Conservation (phyloP, 2,888 invertebrate genomes). For the Ormyrus pomaceus region DNA sequence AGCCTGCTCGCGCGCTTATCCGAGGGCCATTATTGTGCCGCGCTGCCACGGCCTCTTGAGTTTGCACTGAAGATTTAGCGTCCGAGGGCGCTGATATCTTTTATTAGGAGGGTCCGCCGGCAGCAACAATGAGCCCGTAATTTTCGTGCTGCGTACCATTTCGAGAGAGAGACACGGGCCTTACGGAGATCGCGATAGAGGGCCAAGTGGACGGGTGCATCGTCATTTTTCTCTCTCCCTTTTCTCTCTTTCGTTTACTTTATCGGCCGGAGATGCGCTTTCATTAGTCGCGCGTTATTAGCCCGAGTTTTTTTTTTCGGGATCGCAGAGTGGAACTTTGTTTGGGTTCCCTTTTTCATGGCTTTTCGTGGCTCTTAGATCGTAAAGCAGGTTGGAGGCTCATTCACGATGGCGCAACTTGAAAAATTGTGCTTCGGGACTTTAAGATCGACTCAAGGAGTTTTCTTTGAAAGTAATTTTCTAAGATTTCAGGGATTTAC, state of each 20-base stretch:
- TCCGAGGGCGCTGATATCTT: conserved; percentile 54
- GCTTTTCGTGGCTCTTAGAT: too few species aligned
- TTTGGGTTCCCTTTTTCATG: too few species aligned
- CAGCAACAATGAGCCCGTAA: conserved; percentile 36
- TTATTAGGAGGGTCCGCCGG: conserved; percentile 13
- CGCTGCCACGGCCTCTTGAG: conserved; percentile 68
- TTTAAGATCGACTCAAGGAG: too few species aligned
- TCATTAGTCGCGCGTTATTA: conserved; percentile 2
- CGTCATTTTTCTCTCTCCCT: too few species aligned
- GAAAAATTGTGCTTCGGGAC: too few species aligned
- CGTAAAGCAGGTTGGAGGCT: too few species aligned
- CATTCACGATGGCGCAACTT: too few species aligned
- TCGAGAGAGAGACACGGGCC: neutral
- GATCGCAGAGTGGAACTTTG: too few species aligned
- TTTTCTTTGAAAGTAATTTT: too few species aligned
- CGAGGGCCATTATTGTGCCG: neutral
- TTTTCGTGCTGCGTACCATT: conserved; percentile 45
- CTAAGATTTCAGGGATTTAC: too few species aligned
- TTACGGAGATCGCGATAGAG: too few species aligned
- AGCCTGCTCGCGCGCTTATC: neutral
- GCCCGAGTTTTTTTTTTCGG: neutral
- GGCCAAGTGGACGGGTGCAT: neutral
- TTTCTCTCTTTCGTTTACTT: neutral
- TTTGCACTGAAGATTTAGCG: conserved; percentile 69
- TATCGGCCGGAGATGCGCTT: neutral